Base-by-base conservation (phyloP, 2,888 invertebrate genomes). In the Augochlorella aurata region DNA sequence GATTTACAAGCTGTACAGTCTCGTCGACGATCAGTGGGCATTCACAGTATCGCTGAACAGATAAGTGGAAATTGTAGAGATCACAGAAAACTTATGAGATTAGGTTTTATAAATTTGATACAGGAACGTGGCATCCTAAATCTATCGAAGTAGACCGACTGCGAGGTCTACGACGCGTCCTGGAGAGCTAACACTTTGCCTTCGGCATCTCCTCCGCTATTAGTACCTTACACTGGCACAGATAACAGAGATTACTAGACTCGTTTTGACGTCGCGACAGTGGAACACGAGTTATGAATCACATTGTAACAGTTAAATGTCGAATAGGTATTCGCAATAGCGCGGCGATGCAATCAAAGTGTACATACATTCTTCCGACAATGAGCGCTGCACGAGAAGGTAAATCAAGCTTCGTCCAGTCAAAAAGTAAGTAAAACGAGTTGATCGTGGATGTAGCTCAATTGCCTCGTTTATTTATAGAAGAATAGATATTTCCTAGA, bases 21-120 rank as follows among this genome's bases (percentile, higher is more conserved):
- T 54, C 10, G n/a, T 9, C 21, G 10, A 10, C 44, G 38, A 16
- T 3, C 38, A 24, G 7, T 24, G 14, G 24, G 16, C 9, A 0
- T 58, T 58, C 38, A 7, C 38, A 29, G 61, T 29, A 29, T 29
- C 29, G 4, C 38, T 10, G 63, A 38, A 38, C 9, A 63, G 29
- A 0, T 44, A 65, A n/a, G 44, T 65, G 65, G 38, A 38, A 10
- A 38, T 65, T 44, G 29, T 0, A 63, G 63, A 63, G 65, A 65
- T 65, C 65, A 65, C 65, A 65, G 65, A 5, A n/a, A n/a, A 44
- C 38, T 65, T 65, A n/a, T 18, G 0, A n/a, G 65, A 65, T 44
- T n/a, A 38, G n/a, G 10, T 65, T 65, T 65, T 44, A 65, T 65
- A 65, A 65, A 65, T 65, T 65, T 44, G 44, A 65, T 44, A 65